A percentile compares a stretch with the other conserved stretches of the same genome.
Conservation (phyloP, 2,888 invertebrate genomes). For the Mythimna ferrago region DNA sequence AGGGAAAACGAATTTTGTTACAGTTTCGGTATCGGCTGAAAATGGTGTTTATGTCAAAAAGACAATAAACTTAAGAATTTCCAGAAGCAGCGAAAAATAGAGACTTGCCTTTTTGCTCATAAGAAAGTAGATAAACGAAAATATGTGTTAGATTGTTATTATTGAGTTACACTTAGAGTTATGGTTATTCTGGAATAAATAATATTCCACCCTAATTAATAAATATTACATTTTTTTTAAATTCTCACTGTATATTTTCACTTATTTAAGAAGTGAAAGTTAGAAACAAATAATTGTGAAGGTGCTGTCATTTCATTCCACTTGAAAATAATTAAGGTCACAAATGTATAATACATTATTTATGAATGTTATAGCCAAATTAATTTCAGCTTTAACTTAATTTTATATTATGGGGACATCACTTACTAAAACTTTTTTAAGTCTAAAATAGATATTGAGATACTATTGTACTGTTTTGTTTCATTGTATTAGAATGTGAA, state of each 20-base stretch:
- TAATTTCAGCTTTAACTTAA: neutral
- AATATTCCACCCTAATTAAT: too few species aligned
- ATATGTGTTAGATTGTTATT: neutral
- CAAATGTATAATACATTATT: slow-evolving; percentile 2
- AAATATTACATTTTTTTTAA: neutral
- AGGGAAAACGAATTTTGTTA: too few species aligned
- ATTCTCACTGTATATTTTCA: slow-evolving; percentile 12
- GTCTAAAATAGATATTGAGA: neutral
- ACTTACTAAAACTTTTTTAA: neutral
- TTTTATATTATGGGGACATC: neutral
- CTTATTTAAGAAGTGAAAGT: slow-evolving; percentile 24
- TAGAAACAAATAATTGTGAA: slow-evolving; percentile 21
- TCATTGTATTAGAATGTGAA: neutral
- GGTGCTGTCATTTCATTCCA: slow-evolving; percentile 14
- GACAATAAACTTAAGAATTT: too few species aligned
- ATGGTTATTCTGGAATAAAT: neutral
- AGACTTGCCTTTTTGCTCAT: neutral
- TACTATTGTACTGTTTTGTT: neutral
- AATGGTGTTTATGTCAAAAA: too few species aligned
- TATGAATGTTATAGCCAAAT: neutral
- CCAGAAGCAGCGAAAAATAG: neutral
- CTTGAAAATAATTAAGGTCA: slow-evolving; percentile 8
- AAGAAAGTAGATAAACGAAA: neutral
- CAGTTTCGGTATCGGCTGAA: too few species aligned
- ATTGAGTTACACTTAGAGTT: neutral